Conservation (phyloP, 2,113 vertebrate genomes). For the Grallaria varia region DNA sequence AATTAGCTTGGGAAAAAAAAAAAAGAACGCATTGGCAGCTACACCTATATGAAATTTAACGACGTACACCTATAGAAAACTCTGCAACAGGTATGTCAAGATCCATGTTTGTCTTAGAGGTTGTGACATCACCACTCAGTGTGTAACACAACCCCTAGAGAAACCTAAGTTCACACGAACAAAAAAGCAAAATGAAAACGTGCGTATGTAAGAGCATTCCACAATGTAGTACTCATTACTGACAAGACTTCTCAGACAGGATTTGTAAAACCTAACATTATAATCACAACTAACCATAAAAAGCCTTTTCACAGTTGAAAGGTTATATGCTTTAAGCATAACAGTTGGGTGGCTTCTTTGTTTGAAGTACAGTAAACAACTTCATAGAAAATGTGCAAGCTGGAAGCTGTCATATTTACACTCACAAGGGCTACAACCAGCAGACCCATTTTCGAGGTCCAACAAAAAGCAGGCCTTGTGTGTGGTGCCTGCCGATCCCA, state of each 20-base stretch:
- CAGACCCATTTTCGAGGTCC: background rate
- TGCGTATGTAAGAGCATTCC: background rate
- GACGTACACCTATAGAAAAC: background rate
- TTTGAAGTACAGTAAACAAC: background rate
- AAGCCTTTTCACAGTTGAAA: background rate
- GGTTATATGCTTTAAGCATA: background rate
- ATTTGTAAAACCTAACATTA: background rate
- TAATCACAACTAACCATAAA: background rate
- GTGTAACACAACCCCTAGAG: background rate
- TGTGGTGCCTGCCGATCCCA: background rate
- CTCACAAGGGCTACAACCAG: background rate
- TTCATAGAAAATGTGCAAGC: background rate
- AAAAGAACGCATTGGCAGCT: fast-evolving
- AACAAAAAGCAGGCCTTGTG: constrained; percentile 15
- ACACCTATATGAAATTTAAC: background rate
- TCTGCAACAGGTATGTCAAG: background rate
- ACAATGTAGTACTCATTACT: background rate
- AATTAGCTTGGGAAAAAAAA: background rate
- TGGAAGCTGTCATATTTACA: background rate
- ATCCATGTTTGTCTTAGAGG: background rate
- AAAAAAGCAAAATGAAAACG: background rate
- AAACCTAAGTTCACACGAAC: background rate
- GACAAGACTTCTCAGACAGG: background rate
- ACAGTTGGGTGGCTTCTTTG: background rate
- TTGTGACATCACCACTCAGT: background rate